These are phyloP conservation scores for Eurytemora carolleeae DNA, from an alignment of 1,140 invertebrate species.

Conservation along the genomic window DNA sequence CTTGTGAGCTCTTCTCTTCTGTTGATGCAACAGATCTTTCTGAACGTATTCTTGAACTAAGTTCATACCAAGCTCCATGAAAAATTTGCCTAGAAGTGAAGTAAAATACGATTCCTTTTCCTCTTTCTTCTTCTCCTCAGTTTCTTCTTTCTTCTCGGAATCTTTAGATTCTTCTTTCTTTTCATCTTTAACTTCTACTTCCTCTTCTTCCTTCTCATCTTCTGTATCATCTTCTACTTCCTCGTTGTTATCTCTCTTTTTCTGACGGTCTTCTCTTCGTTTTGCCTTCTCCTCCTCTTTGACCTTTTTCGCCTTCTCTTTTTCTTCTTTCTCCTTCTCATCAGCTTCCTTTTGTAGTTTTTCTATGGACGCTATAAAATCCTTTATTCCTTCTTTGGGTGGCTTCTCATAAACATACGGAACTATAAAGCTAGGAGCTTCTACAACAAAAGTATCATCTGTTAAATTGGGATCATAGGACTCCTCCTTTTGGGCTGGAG, in stretches of 20 bases:
- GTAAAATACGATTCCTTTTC: conserved; percentile 42
- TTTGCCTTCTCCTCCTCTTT: conserved; percentile 18
- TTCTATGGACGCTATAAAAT: conserved; percentile 28
- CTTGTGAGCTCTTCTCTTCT: conserved; percentile 46
- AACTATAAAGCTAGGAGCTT: conserved; percentile 73
- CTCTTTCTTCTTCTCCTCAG: conserved; percentile 18
- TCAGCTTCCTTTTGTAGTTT: conserved; percentile 16
- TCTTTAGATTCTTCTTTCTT: conserved; percentile 13
- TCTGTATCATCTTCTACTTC: neutral
- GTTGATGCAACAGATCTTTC: conserved; percentile 62
- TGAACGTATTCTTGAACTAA: conserved; percentile 82
- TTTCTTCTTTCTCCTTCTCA: conserved; percentile 19
- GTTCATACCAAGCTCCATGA: conserved; percentile 73
- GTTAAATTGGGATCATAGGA: conserved; percentile 31
- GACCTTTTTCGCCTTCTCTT: conserved; percentile 39
- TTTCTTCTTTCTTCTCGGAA: conserved; percentile 24
- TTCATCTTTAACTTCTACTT: conserved; percentile 28
- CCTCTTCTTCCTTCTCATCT: conserved; percentile 18
- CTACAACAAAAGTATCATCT: conserved; percentile 72
- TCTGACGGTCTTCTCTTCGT: conserved; percentile 6
- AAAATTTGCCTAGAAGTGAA: conserved; percentile 67
- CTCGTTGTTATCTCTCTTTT: conserved; percentile 29
- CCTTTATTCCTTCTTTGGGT: conserved; percentile 49
- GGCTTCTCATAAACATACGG: conserved; percentile 80
- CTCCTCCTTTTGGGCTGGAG: neutral